A percentile compares a stretch with the other conserved stretches of the same genome.
Conservation (phyloP, 2,113 vertebrate species). For the Etheostoma spectabile region DNA sequence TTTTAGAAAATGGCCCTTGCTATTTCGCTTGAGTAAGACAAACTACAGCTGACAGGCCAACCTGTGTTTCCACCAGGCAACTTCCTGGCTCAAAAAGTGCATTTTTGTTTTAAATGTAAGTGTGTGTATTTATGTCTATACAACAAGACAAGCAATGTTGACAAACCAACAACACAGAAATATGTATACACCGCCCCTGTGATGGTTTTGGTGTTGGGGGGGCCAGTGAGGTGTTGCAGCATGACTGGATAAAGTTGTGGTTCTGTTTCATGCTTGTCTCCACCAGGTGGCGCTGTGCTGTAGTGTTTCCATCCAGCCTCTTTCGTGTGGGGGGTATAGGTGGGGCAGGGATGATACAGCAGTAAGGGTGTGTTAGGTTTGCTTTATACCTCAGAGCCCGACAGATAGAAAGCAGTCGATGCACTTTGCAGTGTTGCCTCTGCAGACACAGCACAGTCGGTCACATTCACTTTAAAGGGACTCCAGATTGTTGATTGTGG, state of each 20-base stretch:
- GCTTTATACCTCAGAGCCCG: conserved; percentile 11
- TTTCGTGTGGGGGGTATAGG: conserved; percentile 68
- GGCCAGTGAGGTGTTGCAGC: background rate
- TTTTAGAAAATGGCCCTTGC: background rate
- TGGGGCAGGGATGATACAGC: conserved; percentile 54
- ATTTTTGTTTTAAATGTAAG: background rate
- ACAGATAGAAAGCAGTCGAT: background rate
- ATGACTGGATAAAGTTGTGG: background rate
- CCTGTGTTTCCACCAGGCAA: background rate
- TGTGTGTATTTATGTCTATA: background rate
- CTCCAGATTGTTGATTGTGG: conserved; percentile 47
- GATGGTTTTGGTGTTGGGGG: background rate
- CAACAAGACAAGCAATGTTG: background rate
- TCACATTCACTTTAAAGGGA: conserved; percentile 31
- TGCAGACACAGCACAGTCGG: conserved; percentile 6
- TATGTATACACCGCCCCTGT: background rate
- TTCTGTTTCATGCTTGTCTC: conserved; percentile 50
- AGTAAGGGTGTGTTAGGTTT: conserved; percentile 27
- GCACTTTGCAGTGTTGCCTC: background rate
- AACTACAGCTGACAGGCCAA: conserved; percentile 7
- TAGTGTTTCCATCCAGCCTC: conserved; percentile 70
- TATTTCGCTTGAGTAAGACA: background rate
- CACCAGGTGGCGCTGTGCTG: conserved; percentile 75
- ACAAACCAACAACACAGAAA: background rate
- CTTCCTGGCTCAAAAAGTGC: background rate